Evolutionary conservation across 2,888 invertebrate species (phyloP).

Genomic region (Salticus scenicus): DNA sequence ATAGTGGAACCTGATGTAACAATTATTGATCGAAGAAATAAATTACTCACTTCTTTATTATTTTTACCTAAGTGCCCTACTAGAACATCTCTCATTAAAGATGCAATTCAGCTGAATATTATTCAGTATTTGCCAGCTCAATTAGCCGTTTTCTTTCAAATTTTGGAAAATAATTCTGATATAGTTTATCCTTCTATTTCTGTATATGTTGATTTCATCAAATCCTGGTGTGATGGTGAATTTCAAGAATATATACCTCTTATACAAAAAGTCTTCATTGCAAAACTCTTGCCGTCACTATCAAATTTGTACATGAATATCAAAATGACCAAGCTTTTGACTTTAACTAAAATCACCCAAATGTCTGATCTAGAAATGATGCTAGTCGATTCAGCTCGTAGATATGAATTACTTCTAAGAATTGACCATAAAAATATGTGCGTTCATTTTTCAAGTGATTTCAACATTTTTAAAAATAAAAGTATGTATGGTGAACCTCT

Average conservation of each 20-base stretch:
- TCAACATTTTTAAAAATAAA: conserved; percentile 11
- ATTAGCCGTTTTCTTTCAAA: conserved; percentile 12
- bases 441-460: conserved; percentile 16
- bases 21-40: conserved; percentile 21
- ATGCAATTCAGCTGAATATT: conserved; percentile 4
- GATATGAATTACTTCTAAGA: conserved; percentile 28
- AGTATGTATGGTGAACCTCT: not conserved
- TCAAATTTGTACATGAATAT: conserved; percentile 37
- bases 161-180: conserved; percentile 17
- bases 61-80: conserved; percentile 17
- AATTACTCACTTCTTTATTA: conserved; percentile 15
- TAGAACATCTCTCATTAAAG: conserved; percentile 27
- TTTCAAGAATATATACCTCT: conserved; percentile 17
- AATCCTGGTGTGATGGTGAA: not conserved
- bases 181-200: not conserved
- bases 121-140: not conserved
- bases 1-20: conserved; percentile 24
- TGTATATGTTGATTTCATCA: not conserved
- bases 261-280: not conserved
- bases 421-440: conserved; percentile 33
- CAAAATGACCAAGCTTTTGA: conserved; percentile 4
- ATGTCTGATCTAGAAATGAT: conserved; percentile 17
- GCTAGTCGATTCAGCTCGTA: conserved; percentile 25
- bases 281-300: conserved; percentile 9
- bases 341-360: conserved; percentile 8